phyloP scores from a whole-genome alignment of 2,113 vertebrate species.

The Anguilla japonica region DNA sequence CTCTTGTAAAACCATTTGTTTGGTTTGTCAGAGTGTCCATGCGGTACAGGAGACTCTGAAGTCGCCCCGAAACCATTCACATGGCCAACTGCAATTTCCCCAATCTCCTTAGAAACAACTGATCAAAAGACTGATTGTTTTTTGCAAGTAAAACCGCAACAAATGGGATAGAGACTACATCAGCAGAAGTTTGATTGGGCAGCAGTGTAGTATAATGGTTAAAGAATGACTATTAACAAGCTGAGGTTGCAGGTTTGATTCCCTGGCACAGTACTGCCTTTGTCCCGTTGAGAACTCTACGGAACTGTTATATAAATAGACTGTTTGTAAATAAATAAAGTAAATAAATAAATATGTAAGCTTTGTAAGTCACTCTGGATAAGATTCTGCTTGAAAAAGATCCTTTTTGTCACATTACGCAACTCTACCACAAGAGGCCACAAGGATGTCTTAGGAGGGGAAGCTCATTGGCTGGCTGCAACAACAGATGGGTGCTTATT shows the following conservation, averaged over 20 bases:
- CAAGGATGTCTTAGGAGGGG: neutral
- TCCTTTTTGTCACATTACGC: slow-evolving; percentile 17
- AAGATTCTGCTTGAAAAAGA: neutral
- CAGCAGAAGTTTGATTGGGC: neutral
- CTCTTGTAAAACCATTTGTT: slow-evolving; percentile 34
- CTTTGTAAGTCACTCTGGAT: neutral
- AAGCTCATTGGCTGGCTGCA: neutral
- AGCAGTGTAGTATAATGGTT: neutral
- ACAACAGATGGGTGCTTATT: neutral
- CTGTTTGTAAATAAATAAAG: neutral
- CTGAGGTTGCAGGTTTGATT: neutral
- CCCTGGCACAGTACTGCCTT: too few species aligned
- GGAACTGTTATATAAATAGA: neutral
- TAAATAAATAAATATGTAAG: neutral
- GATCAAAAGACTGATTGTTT: neutral
- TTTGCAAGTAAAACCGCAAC: neutral
- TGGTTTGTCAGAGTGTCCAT: neutral
- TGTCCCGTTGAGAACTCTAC: neutral
- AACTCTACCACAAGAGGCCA: neutral
- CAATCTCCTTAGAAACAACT: neutral
- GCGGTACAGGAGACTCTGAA: slow-evolving; percentile 26
- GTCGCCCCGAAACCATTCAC: neutral
- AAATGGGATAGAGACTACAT: neutral
- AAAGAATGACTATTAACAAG: neutral
- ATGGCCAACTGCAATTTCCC: slow-evolving; percentile 9